phyloP scores from a whole-genome alignment of 1,140 invertebrate genomes.

The Acromyrmex echinatior region DNA sequence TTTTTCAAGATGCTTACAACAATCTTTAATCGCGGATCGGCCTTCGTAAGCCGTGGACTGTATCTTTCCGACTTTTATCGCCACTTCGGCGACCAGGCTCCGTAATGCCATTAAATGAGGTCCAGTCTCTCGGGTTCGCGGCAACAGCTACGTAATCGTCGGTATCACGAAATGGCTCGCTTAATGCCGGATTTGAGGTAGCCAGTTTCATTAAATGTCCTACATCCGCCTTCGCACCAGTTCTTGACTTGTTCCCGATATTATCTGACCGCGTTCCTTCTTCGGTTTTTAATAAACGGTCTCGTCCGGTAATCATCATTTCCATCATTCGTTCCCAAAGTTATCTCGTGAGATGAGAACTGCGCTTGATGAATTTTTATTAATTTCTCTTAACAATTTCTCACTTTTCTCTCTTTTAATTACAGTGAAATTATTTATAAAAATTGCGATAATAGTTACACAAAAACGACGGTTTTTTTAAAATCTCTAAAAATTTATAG shows the following conservation, averaged over 20 bases:
- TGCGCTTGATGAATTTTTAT: neutral
- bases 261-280: constrained; percentile 36
- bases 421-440: constrained; percentile 28
- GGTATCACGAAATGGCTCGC: constrained; percentile 64
- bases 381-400: neutral
- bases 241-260: constrained; percentile 12
- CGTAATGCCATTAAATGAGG: constrained; percentile 53
- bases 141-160: constrained; percentile 42
- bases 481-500: too few relatives aligned
- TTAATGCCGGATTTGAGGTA: constrained; percentile 59
- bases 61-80: constrained; percentile 63
- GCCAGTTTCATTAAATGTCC: constrained; percentile 63
- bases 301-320: constrained; percentile 30
- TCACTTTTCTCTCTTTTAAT: neutral
- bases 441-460: neutral
- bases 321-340: constrained; percentile 38
- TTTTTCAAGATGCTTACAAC: constrained; percentile 24
- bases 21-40: constrained; percentile 63
- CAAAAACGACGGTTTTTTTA: too few relatives aligned
- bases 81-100: constrained; percentile 17
- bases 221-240: constrained; percentile 21
- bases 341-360: constrained; percentile 14
- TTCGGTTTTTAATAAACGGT: constrained; percentile 32
- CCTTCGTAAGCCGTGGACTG: constrained; percentile 3
- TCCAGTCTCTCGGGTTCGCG: constrained; percentile 3